A percentile compares a stretch with the other conserved stretches of the same genome.
These are phyloP conservation scores for Tipula vernalis DNA, from an alignment of 2,888 invertebrate genomes.

Conservation along the genomic window DNA sequence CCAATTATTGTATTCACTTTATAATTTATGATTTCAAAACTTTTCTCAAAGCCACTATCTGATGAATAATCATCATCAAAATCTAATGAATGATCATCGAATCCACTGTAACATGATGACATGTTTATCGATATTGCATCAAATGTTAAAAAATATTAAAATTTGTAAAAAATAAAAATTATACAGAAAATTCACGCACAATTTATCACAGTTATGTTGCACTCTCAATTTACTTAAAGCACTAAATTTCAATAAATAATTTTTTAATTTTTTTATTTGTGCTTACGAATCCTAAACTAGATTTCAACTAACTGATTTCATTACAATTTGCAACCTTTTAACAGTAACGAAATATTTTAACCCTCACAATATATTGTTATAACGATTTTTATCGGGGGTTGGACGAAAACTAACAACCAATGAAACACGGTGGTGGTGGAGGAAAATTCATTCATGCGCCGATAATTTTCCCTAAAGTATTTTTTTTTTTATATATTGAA, in stretches of 20 bases:
- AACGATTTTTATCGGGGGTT: not conserved
- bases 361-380: slow-evolving; percentile 6
- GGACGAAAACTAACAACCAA: not conserved
- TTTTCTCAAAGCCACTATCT: slow-evolving; percentile 67
- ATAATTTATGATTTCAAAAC: slow-evolving; percentile 40
- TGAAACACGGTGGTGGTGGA: not conserved
- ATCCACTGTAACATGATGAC: slow-evolving; percentile 33
- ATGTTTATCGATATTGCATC: slow-evolving; percentile 18
- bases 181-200: not conserved
- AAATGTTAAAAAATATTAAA: not conserved
- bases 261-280: not conserved
- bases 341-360: not conserved
- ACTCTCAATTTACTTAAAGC: not conserved
- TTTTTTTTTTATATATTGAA: not conserved
- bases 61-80: slow-evolving; percentile 48
- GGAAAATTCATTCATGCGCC: slow-evolving; percentile 10
- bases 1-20: slow-evolving; percentile 19
- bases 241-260: not conserved
- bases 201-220: slow-evolving; percentile 7
- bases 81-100: slow-evolving; percentile 31
- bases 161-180: not conserved
- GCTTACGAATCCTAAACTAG: not conserved
- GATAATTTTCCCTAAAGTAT: not conserved
- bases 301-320: not conserved
- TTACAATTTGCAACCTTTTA: not conserved